Percentiles rank a stretch among this genome's conserved stretches.
Conservation (phyloP, 2,888 invertebrate genomes). For the Epiblema foenella region DNA sequence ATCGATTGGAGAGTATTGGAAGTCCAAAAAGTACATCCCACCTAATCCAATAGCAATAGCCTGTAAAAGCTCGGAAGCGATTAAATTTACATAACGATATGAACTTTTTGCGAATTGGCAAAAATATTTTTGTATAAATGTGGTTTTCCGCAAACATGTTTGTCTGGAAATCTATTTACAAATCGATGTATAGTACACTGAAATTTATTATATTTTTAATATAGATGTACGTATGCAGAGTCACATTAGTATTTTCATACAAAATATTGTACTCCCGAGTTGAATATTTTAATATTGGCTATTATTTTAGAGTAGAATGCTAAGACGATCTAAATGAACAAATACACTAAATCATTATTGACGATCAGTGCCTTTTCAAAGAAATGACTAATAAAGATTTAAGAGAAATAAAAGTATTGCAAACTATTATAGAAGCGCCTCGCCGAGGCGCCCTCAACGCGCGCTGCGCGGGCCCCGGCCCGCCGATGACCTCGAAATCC, state of each 20-base stretch:
- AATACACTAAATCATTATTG: slow-evolving; percentile 76
- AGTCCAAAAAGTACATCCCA: slow-evolving; percentile 79
- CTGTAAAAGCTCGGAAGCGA: slow-evolving; percentile 63
- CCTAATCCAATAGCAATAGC: slow-evolving; percentile 64
- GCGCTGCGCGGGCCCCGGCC: slow-evolving; percentile 18
- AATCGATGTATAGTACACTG: slow-evolving; percentile 77
- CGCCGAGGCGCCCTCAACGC: slow-evolving; percentile 1
- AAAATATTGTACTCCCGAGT: slow-evolving; percentile 77
- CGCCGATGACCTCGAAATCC: slow-evolving; percentile 40
- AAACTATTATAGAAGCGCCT: slow-evolving; percentile 51
- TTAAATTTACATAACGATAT: slow-evolving; percentile 58
- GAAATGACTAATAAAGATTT: slow-evolving; percentile 72
- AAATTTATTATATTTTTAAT: slow-evolving; percentile 74
- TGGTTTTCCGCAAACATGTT: slow-evolving; percentile 66
- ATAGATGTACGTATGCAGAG: slow-evolving; percentile 81
- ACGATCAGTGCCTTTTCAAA: slow-evolving; percentile 80
- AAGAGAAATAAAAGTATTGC: slow-evolving; percentile 66
- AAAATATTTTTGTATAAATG: slow-evolving; percentile 80
- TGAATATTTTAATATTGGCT: slow-evolving; percentile 83
- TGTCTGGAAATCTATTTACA: slow-evolving; percentile 78
- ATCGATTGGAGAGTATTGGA: slow-evolving; percentile 67
- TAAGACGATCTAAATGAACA: slow-evolving; percentile 73
- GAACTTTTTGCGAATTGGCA: slow-evolving; percentile 66
- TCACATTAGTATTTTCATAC: slow-evolving; percentile 82
- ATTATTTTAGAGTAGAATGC: slow-evolving; percentile 77